phyloP scores from a whole-genome alignment of 2,113 vertebrate genomes.

The Atractosteus spatula region DNA sequence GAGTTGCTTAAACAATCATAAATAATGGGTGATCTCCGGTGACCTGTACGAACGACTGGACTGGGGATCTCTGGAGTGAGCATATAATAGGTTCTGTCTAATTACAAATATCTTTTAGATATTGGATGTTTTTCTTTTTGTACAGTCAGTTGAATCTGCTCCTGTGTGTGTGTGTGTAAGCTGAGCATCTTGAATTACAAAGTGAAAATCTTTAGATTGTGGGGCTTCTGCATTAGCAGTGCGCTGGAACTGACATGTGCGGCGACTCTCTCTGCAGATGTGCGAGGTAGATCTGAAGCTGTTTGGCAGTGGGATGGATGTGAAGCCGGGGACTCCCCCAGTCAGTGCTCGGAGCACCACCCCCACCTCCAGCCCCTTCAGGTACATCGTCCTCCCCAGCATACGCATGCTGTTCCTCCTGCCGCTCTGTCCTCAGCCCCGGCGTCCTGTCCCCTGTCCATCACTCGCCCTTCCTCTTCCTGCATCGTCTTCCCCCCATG shows the following conservation, averaged over 20 bases:
- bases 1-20: no score
- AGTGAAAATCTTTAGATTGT: no score
- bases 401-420: neutral
- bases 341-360: slow-evolving; percentile 86
- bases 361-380: slow-evolving; percentile 93
- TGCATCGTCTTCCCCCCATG: no score
- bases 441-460: no score
- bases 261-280: slow-evolving; percentile 69
- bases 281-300: slow-evolving; percentile 94
- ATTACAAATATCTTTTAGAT: no score
- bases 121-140: no score
- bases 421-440: neutral
- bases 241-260: slow-evolving; percentile 26
- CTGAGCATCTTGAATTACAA: no score
- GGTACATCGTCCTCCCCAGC: slow-evolving; percentile 65
- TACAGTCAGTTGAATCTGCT: slow-evolving; percentile 28
- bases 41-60: no score
- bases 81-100: no score
- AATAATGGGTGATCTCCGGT: no score
- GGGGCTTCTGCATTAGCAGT: slow-evolving; percentile 12
- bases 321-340: slow-evolving; percentile 94
- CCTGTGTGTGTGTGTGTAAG: slow-evolving; percentile 64
- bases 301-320: slow-evolving; percentile 88
- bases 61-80: no score
- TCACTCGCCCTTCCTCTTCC: neutral